phyloP scores from a whole-genome alignment of 2,113 vertebrate genomes.

The Elaphurus davidianus region DNA sequence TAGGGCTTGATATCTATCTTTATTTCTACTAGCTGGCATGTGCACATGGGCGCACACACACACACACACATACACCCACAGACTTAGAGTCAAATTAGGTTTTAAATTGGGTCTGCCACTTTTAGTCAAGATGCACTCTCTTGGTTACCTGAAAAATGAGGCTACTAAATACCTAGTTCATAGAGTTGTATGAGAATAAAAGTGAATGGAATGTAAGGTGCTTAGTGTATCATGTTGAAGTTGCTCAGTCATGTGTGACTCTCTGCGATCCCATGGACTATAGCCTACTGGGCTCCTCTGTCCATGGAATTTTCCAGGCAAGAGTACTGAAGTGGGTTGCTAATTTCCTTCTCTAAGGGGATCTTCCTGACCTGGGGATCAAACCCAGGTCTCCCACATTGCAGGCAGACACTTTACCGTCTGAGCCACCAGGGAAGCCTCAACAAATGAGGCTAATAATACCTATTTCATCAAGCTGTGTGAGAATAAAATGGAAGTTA shows the following conservation, averaged over 20 bases:
- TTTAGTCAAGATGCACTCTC: neutral
- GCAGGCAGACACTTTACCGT: neutral
- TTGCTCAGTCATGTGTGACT: neutral
- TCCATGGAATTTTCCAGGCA: neutral
- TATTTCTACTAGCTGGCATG: neutral
- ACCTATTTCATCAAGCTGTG: neutral
- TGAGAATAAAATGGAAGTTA: neutral
- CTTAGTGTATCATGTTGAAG: neutral
- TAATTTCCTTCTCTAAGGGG: neutral
- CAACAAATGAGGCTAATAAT: neutral
- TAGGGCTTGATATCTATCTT: neutral
- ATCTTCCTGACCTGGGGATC: neutral
- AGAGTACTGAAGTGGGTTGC: neutral
- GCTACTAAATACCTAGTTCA: neutral
- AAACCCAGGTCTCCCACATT: neutral
- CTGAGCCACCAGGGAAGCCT: neutral
- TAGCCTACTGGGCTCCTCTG: neutral
- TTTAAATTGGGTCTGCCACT: neutral
- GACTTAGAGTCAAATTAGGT: neutral
- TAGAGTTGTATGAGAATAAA: neutral
- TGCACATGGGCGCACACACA: rapidly evolving
- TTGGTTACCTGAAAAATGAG: constrained; percentile 21
- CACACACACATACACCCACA: neutral
- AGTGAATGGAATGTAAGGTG: neutral
- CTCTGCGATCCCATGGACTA: neutral